These are phyloP conservation scores for Troilus luridus DNA, from an alignment of 2,888 invertebrate species.

Conservation along the genomic window DNA sequence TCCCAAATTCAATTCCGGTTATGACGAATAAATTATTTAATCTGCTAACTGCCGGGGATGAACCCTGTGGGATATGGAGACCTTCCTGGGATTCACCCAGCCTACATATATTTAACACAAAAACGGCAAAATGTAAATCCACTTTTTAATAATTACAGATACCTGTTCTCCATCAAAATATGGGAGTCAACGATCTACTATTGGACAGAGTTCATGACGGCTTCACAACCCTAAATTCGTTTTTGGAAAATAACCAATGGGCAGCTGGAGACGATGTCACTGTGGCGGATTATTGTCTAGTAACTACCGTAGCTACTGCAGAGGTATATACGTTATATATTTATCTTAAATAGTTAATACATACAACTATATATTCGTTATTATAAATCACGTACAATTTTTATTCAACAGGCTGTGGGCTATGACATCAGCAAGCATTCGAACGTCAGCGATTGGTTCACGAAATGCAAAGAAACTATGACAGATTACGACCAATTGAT, in stretches of 20 bases:
- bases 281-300: conserved; percentile 81
- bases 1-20: too few relatives aligned
- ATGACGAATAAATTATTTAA: too few relatives aligned
- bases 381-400: not conserved
- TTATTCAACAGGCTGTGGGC: conserved; percentile 69
- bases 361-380: not conserved
- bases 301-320: conserved; percentile 79
- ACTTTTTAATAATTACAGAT: conserved; percentile 70
- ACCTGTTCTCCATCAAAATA: conserved; percentile 75
- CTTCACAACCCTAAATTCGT: conserved; percentile 79
- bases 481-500: conserved; percentile 72
- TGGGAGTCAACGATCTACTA: conserved; percentile 77
- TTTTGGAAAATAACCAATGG: conserved; percentile 80
- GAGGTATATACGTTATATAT: conserved; percentile 71
- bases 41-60: too few relatives aligned
- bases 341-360: not conserved
- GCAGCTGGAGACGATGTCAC: conserved; percentile 82
- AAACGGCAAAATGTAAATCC: too few relatives aligned
- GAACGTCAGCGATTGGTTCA: conserved; percentile 78
- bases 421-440: conserved; percentile 79
- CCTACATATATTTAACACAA: too few relatives aligned
- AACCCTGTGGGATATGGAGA: too few relatives aligned
- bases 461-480: conserved; percentile 70
- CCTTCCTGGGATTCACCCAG: too few relatives aligned
- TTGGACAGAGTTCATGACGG: conserved; percentile 78